Percentiles rank a stretch among this genome's conserved stretches.
phyloP scores from a whole-genome alignment of 2,888 invertebrate genomes.

The Galerucella pusilla region DNA sequence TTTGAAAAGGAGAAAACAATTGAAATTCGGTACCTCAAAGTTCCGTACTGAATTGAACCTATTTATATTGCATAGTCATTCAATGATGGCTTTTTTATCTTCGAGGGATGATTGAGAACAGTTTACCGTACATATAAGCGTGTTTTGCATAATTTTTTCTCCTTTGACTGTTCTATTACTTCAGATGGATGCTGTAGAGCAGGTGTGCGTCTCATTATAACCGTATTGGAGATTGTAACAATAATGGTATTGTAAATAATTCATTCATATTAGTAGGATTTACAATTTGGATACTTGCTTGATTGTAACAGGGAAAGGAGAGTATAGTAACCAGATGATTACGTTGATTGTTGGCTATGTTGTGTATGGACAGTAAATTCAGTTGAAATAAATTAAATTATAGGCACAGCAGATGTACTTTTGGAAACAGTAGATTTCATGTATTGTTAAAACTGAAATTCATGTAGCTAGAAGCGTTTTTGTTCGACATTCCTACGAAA shows the following conservation, averaged over 20 bases:
- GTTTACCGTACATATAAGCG: not conserved
- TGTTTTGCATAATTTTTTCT: not conserved
- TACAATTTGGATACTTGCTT: not conserved
- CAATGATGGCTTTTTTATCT: too few relatives aligned
- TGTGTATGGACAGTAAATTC: not conserved
- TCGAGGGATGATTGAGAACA: not conserved
- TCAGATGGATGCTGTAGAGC: not conserved
- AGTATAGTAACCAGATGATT: not conserved
- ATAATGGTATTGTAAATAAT: slow-evolving; percentile 13
- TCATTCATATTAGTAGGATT: slow-evolving; percentile 10
- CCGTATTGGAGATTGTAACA: slow-evolving; percentile 2
- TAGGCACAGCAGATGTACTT: too few relatives aligned
- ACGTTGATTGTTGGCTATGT: not conserved
- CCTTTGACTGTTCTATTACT: not conserved
- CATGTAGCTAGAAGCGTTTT: too few relatives aligned
- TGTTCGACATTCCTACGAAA: too few relatives aligned
- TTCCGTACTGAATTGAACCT: too few relatives aligned
- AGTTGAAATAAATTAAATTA: not conserved
- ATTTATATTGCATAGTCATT: too few relatives aligned
- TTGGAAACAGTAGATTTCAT: too few relatives aligned
- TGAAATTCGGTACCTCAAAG: too few relatives aligned
- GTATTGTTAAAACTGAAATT: too few relatives aligned
- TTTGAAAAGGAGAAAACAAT: too few relatives aligned
- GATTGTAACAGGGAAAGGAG: not conserved
- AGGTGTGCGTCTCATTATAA: slow-evolving; percentile 13